phyloP scores from a whole-genome alignment of 1,140 invertebrate species.

The Aradophagus sp. region DNA sequence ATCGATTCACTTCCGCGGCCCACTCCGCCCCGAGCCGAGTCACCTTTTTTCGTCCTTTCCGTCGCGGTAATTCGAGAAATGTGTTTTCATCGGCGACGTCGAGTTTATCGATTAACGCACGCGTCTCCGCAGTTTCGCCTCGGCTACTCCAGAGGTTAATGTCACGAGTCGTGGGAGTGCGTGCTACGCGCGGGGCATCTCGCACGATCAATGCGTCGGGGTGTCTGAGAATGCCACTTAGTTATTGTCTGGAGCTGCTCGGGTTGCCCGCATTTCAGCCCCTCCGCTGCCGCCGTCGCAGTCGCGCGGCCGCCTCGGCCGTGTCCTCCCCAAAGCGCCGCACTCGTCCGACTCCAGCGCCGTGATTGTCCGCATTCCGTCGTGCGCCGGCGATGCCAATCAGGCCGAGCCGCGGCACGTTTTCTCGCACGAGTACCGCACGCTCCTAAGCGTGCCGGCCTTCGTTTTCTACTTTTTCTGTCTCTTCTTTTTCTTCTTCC shows the following conservation, averaged over 20 bases:
- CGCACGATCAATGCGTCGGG: slow-evolving; percentile 60
- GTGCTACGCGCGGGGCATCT: slow-evolving; percentile 57
- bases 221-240: slow-evolving; percentile 69
- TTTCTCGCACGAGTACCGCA: slow-evolving; percentile 3
- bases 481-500: too few species aligned
- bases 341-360: slow-evolving; percentile 29
- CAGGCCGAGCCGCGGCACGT: too few species aligned
- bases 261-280: slow-evolving; percentile 52
- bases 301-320: slow-evolving; percentile 30
- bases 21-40: background rate
- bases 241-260: slow-evolving; percentile 65
- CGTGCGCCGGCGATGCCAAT: too few species aligned
- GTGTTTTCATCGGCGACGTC: slow-evolving; percentile 31
- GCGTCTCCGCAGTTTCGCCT: slow-evolving; percentile 31
- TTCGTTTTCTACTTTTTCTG: too few species aligned
- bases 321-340: slow-evolving; percentile 26
- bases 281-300: slow-evolving; percentile 37
- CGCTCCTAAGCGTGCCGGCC: background rate
- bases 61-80: slow-evolving; percentile 30
- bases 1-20: slow-evolving; percentile 40
- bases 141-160: slow-evolving; percentile 60
- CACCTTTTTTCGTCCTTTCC: slow-evolving; percentile 9
- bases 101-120: slow-evolving; percentile 50
- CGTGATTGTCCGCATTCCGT: slow-evolving; percentile 40
- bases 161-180: slow-evolving; percentile 55